These are phyloP conservation scores for Danio albolineatus DNA, from an alignment of 2,797 vertebrate genomes.

Conservation along the genomic window DNA sequence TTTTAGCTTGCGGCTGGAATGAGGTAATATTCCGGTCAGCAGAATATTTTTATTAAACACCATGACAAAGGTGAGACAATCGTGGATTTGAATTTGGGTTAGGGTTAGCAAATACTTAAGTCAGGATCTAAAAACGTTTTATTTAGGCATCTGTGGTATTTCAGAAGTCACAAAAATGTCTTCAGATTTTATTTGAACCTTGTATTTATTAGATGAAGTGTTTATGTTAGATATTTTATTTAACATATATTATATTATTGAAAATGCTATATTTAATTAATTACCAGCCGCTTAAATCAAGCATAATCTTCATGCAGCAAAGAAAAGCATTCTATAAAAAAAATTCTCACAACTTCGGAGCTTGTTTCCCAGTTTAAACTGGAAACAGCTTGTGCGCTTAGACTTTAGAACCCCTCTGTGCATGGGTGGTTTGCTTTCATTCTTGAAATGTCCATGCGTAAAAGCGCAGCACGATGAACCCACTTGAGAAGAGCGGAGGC, in stretches of 20 bases:
- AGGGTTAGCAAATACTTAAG: too few species aligned
- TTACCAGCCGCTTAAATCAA: neutral
- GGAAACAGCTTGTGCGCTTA: neutral
- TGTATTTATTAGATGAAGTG: neutral
- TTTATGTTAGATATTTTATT: neutral
- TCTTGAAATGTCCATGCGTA: conserved; percentile 23
- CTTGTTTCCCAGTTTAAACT: neutral
- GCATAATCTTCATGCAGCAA: neutral
- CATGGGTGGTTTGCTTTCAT: neutral
- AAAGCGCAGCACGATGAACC: neutral
- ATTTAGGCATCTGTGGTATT: too few species aligned
- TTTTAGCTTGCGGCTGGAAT: neutral
- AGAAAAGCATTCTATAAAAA: neutral
- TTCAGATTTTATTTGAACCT: neutral
- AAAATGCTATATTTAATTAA: neutral
- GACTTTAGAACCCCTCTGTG: neutral
- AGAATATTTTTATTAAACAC: neutral
- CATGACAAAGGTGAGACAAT: neutral
- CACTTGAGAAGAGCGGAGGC: neutral
- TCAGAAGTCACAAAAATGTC: neutral
- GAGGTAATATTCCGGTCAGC: neutral
- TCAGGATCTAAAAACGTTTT: too few species aligned
- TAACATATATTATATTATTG: neutral
- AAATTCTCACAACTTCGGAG: neutral
- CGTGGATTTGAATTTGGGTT: neutral